These are phyloP conservation scores for Ips nitidus DNA, from an alignment of 1,140 invertebrate genomes.

Conservation along the genomic window DNA sequence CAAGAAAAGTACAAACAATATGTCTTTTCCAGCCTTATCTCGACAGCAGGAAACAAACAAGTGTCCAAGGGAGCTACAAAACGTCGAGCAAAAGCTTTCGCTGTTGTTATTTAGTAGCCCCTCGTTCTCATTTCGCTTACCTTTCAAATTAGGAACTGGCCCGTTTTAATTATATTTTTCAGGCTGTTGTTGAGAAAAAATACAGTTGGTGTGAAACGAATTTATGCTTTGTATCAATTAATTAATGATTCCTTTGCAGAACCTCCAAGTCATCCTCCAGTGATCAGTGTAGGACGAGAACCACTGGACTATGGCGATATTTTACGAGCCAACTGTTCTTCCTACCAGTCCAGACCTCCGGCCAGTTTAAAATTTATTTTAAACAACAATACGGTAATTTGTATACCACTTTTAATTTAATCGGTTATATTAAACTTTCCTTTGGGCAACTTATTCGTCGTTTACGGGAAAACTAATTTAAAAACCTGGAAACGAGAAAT, in stretches of 20 bases:
- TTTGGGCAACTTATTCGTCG: background rate
- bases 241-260: constrained; percentile 52
- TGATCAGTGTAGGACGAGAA: constrained; percentile 53
- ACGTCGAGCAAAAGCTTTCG: background rate
- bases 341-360: constrained; percentile 70
- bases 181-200: too few relatives aligned
- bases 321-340: constrained; percentile 72
- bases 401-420: constrained; percentile 25
- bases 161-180: background rate
- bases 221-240: background rate
- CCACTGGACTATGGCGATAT: constrained; percentile 61
- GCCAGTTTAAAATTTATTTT: constrained; percentile 72
- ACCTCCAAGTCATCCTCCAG: constrained; percentile 60
- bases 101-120: background rate
- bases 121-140: background rate
- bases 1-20: background rate
- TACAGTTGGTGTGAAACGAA: too few relatives aligned
- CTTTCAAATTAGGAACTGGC: background rate
- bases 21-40: constrained; percentile 1
- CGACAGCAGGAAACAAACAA: background rate
- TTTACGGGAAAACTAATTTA: constrained; percentile 17
- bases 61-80: background rate
- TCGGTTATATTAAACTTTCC: constrained; percentile 13
- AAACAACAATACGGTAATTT: constrained; percentile 70
- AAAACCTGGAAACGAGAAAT: background rate